Base-by-base conservation (phyloP, 1,140 invertebrate genomes). In the Ips nitidus region DNA sequence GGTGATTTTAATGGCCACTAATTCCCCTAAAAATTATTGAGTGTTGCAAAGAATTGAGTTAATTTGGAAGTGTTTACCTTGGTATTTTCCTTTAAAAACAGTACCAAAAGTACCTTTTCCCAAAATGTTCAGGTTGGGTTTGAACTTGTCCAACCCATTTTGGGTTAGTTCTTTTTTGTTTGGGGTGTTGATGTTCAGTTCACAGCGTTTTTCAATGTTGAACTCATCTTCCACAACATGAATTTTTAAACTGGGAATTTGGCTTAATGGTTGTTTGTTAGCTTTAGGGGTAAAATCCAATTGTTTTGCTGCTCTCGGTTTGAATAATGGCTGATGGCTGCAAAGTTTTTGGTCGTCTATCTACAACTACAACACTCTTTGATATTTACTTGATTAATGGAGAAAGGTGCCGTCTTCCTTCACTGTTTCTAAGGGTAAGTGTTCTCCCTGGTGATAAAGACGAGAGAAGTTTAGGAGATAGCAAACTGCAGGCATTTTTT, bases 21-120 rank as follows among this genome's bases (percentile, higher is more conserved):
- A 66, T 45, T 64, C 45, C 5, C 65, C 72, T 74, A 69, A 76
- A 45, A 41, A 45, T 47, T 41, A 56, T 8, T 2, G 45, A 66
- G 66, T 53, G 62, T 50, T 70, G 39, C n/a, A 39, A 37, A 43
- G 52, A 64, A 52, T 41, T 57, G 37, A 47, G 3, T 22, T 61
- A 61, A 61, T 8, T 50, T 8, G 7, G 6, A 61, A 37, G 6
- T 61, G 37, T 64, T 67, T 73, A 79, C 78, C 77, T 73, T 75
- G 70, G 70, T 78, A 74, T 41, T 66, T 68, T 37, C 76, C 77
- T 69, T 73, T 76, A 43, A 80, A 71, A 53, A 80, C 79, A 36
- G 71, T 78, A 2, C 79, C 79, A 74, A 78, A 80, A 8, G 69
- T 58, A 37, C 79, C 79, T 71, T 71, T 71, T 43, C 79, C 79